A percentile compares a stretch with the other conserved stretches of the same genome.
These are phyloP conservation scores for Lasioglossum zephyrum DNA, from an alignment of 2,888 invertebrate genomes.

Conservation along the genomic window DNA sequence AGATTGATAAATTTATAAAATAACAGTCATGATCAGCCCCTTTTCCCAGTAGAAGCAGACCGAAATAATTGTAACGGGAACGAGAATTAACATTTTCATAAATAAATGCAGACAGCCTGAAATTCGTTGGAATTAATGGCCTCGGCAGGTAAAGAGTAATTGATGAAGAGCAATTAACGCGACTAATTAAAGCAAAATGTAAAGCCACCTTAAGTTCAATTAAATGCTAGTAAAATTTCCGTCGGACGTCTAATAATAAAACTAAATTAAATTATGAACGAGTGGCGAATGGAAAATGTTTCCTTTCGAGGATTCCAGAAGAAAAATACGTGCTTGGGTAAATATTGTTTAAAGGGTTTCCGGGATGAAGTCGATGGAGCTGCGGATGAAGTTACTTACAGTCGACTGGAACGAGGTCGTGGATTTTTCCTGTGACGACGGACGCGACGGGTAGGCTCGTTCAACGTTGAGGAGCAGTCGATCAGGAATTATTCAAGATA, in stretches of 20 bases:
- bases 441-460: background rate
- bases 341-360: background rate
- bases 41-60: background rate
- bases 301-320: background rate
- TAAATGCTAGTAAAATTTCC: background rate
- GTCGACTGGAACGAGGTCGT: background rate
- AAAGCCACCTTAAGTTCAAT: background rate
- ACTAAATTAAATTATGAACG: background rate
- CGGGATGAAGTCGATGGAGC: background rate
- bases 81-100: background rate
- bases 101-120: background rate
- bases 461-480: background rate
- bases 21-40: background rate
- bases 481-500: background rate
- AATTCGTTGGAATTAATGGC: background rate
- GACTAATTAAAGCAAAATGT: background rate
- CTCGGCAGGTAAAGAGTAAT: background rate
- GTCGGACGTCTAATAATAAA: background rate
- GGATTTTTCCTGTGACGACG: background rate
- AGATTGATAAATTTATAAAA: no score
- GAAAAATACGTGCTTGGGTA: background rate
- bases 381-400: background rate
- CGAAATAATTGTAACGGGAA: background rate
- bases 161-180: background rate
- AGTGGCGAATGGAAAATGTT: background rate